Conservation (phyloP, 2,888 invertebrate species). For the Synergus itoensis region DNA sequence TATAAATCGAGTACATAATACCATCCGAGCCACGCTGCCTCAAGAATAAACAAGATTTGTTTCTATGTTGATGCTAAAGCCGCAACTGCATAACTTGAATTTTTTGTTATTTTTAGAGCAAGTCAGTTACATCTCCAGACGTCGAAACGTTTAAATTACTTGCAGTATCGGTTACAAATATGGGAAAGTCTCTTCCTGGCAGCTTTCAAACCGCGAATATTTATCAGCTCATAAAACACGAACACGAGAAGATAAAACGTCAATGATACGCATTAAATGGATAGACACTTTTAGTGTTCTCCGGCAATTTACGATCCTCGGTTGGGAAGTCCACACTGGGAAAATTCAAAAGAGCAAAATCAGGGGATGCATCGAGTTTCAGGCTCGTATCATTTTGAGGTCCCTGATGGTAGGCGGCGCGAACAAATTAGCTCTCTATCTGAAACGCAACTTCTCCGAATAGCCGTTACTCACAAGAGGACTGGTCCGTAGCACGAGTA, state of each 20-base stretch:
- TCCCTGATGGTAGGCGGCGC: constrained; percentile 58
- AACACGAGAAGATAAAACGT: constrained; percentile 40
- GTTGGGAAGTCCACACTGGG: background rate
- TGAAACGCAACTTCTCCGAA: constrained; percentile 76
- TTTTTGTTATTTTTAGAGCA: background rate
- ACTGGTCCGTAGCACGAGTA: constrained; percentile 60
- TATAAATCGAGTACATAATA: too few species aligned
- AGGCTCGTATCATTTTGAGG: constrained; percentile 54
- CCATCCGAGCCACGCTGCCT: too few species aligned
- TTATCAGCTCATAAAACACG: constrained; percentile 42
- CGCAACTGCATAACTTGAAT: background rate
- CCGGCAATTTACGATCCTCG: constrained; percentile 29
- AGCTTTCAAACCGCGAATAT: constrained; percentile 39
- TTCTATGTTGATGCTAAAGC: background rate
- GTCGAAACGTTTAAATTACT: constrained; percentile 28
- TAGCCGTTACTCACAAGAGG: constrained; percentile 73
- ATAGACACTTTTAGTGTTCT: constrained; percentile 41
- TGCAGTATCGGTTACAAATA: constrained; percentile 36
- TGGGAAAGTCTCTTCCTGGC: constrained; percentile 36
- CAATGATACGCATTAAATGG: constrained; percentile 41
- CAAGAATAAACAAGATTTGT: too few species aligned
- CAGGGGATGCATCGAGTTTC: constrained; percentile 49
- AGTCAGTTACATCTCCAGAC: constrained; percentile 21
- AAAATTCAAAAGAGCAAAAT: constrained; percentile 35
- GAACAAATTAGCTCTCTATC: constrained; percentile 77